phyloP scores from a whole-genome alignment of 2,797 vertebrate species.

The Pogonophryne albipinna region DNA sequence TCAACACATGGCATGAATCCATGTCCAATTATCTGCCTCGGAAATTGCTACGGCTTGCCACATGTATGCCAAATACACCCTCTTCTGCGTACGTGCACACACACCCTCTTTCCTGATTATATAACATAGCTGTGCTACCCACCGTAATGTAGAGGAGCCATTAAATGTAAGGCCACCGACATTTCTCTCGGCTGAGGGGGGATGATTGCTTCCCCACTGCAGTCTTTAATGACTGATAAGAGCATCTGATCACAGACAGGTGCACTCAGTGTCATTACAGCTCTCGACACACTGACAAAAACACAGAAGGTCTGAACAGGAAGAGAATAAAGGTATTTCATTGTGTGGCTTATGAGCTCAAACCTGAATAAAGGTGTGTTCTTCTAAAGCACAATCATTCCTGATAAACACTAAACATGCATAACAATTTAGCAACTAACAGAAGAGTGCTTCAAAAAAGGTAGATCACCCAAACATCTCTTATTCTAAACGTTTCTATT shows the following conservation, averaged over 20 bases:
- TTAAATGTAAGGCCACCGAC: conserved; percentile 52
- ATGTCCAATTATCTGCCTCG: conserved; percentile 74
- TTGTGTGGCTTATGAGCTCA: not conserved
- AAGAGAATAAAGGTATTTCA: not conserved
- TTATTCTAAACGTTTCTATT: not conserved
- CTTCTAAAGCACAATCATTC: not conserved
- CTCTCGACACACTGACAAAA: conserved; percentile 21
- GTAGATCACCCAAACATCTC: not conserved
- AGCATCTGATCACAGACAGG: conserved; percentile 50
- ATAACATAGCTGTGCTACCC: conserved; percentile 38
- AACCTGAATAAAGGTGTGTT: not conserved
- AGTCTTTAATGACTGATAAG: conserved; percentile 57
- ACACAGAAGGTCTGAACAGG: not conserved
- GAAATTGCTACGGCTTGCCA: conserved; percentile 64
- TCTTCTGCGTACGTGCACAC: conserved; percentile 8
- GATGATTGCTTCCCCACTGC: conserved; percentile 48
- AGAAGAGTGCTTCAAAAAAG: not conserved
- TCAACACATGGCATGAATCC: conserved; percentile 60
- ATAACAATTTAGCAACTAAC: not conserved
- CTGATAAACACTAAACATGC: conserved; percentile 1
- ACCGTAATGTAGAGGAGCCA: conserved; percentile 42
- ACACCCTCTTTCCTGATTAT: conserved; percentile 25
- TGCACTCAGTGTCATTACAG: conserved; percentile 38
- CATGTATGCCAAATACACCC: conserved; percentile 58
- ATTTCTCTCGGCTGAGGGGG: conserved; percentile 48